These are phyloP conservation scores for Pecten maximus DNA, from an alignment of 2,888 invertebrate genomes.

Conservation along the genomic window DNA sequence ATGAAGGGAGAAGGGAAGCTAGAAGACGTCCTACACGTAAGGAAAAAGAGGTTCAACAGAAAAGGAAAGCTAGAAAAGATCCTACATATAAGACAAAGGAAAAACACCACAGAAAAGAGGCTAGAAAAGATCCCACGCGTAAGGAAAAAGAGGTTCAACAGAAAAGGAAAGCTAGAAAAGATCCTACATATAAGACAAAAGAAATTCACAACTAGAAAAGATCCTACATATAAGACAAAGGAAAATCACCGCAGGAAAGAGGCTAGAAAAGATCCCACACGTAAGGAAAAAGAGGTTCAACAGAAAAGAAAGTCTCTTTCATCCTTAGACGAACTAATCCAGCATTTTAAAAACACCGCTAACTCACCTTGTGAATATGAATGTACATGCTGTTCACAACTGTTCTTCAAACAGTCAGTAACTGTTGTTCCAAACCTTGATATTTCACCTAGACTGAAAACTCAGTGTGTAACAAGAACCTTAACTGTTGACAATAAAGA, in stretches of 20 bases:
- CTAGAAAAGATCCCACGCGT: neutral
- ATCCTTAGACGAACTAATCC: constrained; percentile 35
- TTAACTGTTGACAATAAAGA: constrained; percentile 37
- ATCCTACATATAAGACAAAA: neutral
- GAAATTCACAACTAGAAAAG: neutral
- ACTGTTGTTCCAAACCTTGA: neutral
- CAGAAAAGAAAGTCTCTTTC: neutral
- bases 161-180: neutral
- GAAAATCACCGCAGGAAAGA: neutral
- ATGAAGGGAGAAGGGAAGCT: no score
- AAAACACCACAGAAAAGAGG: neutral
- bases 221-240: neutral
- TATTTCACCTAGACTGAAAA: neutral
- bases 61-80: neutral
- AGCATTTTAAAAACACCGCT: constrained; percentile 37
- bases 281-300: neutral
- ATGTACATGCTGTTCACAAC: constrained; percentile 47
- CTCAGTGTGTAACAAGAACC: constrained; percentile 38
- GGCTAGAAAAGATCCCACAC: neutral
- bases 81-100: neutral
- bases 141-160: neutral
- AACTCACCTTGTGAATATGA: constrained; percentile 38
- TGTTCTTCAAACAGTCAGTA: constrained; percentile 50
- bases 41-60: neutral
- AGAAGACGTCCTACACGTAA: no score